Conservation (phyloP, 2,888 invertebrate genomes). For the Eudasyphora cyanicolor region DNA sequence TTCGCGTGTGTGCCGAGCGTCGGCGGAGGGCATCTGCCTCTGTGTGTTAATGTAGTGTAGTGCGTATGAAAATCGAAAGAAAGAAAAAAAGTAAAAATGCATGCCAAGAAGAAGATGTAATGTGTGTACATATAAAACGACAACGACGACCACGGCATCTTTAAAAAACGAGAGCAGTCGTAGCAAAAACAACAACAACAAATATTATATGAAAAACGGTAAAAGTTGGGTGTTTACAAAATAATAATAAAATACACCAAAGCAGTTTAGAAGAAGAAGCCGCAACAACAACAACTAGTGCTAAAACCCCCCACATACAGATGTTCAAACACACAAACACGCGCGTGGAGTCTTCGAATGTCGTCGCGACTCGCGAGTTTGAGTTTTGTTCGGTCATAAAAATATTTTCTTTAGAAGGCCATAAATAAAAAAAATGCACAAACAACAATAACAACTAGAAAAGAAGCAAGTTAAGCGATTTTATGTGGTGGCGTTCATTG, state of each 20-base stretch:
- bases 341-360: too few relatives aligned
- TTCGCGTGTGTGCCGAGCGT: conserved; percentile 4
- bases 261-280: conserved; percentile 45
- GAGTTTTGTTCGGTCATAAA: neutral
- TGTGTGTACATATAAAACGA: conserved; percentile 18
- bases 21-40: neutral
- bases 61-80: conserved; percentile 34
- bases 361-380: too few relatives aligned
- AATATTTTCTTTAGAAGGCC: conserved; percentile 8
- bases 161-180: conserved; percentile 24
- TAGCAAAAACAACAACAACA: neutral
- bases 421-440: too few relatives aligned
- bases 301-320: neutral
- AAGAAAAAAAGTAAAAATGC: conserved; percentile 34
- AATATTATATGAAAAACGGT: conserved; percentile 57
- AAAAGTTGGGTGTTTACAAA: conserved; percentile 65
- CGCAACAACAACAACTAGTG: too few relatives aligned
- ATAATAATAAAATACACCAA: conserved; percentile 1
- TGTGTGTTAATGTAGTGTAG: conserved; percentile 36
- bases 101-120: conserved; percentile 12
- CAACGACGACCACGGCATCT: neutral
- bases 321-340: neutral
- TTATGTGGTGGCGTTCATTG: neutral
- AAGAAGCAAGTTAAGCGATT: too few relatives aligned
- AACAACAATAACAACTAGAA: conserved; percentile 39